phyloP scores from a whole-genome alignment of 2,113 vertebrate species.

The Mesembrinibis cayennensis region DNA sequence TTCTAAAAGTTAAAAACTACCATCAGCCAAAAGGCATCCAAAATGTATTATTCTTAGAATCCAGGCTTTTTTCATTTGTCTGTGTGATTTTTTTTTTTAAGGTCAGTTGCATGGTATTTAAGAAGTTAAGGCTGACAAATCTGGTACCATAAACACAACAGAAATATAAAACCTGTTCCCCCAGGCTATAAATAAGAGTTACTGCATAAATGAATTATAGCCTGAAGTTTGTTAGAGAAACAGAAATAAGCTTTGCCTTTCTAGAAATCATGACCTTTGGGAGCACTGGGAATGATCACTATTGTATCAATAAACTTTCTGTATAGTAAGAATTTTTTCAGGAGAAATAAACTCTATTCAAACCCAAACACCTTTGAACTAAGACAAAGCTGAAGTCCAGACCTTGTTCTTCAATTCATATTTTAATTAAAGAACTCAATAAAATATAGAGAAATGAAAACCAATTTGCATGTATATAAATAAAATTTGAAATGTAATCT shows the following conservation, averaged over 20 bases:
- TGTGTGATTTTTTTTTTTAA: neutral
- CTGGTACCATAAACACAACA: neutral
- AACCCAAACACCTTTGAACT: neutral
- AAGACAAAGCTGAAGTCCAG: neutral
- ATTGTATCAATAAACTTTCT: neutral
- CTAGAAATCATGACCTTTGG: neutral
- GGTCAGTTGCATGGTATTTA: neutral
- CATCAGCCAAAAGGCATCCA: neutral
- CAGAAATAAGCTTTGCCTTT: neutral
- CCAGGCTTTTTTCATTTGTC: neutral
- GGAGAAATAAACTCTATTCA: neutral
- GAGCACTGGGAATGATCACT: neutral
- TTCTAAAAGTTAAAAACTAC: neutral
- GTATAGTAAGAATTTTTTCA: neutral
- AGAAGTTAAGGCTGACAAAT: neutral
- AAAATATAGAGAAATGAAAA: neutral
- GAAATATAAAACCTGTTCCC: neutral
- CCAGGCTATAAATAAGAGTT: neutral
- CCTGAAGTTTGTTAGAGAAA: neutral
- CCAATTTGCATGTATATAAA: neutral
- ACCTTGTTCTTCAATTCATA: neutral
- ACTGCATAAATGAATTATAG: neutral
- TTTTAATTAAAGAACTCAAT: neutral
- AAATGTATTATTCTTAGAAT: neutral
- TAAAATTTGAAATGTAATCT: neutral